A percentile compares a stretch with the other conserved stretches of the same genome.
phyloP scores from a whole-genome alignment of 1,140 invertebrate genomes.

The Lasioglossum baleicum region DNA sequence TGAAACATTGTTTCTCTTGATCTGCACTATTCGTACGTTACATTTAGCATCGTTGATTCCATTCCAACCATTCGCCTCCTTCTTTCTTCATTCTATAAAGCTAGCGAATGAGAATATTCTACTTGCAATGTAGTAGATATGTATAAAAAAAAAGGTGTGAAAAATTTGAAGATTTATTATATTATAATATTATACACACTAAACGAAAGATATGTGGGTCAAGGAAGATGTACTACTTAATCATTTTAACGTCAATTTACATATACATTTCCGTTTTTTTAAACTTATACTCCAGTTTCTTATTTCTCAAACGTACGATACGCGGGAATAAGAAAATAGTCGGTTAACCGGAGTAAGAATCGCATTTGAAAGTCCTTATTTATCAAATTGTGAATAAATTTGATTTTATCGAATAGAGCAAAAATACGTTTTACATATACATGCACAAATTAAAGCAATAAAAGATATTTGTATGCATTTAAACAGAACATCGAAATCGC shows the following conservation, averaged over 20 bases:
- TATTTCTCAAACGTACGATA: background rate
- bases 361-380: background rate
- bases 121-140: conserved; percentile 28
- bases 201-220: conserved; percentile 12
- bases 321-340: conserved; percentile 4
- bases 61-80: conserved; percentile 21
- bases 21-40: conserved; percentile 33
- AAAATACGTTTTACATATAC: conserved; percentile 18
- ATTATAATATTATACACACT: conserved; percentile 35
- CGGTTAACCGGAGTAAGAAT: background rate
- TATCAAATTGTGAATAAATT: background rate
- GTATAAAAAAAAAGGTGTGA: conserved; percentile 28
- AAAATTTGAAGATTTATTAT: conserved; percentile 35
- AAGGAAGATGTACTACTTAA: conserved; percentile 35
- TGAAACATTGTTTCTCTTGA: background rate
- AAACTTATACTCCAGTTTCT: conserved; percentile 1
- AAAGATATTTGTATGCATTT: conserved; percentile 26
- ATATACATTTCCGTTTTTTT: conserved; percentile 2
- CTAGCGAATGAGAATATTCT: conserved; percentile 32
- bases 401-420: conserved; percentile 8
- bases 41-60: conserved; percentile 34
- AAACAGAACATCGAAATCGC: conserved; percentile 9
- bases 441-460: conserved; percentile 33
- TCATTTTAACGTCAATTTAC: conserved; percentile 16
- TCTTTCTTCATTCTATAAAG: conserved; percentile 17